Percentiles rank a stretch among this genome's conserved stretches.
phyloP scores from a whole-genome alignment of 1,140 invertebrate genomes.

The Scaptomyza pallida region DNA sequence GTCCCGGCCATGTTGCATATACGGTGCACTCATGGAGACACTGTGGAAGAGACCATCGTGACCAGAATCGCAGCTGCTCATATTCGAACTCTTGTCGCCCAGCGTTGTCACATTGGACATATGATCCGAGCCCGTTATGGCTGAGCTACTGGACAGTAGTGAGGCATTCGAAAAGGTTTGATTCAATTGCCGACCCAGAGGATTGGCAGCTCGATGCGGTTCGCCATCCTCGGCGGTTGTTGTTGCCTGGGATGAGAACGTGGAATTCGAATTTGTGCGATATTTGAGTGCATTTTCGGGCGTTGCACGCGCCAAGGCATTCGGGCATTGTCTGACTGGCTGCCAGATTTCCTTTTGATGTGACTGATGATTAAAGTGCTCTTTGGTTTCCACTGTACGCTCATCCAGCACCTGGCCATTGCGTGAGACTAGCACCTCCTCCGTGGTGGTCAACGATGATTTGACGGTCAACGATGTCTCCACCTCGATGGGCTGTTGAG shows the following conservation, averaged over 20 bases:
- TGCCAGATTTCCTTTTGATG: constrained; percentile 89
- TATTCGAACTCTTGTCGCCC: constrained; percentile 72
- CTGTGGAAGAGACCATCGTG: constrained; percentile 78
- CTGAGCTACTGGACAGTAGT: constrained; percentile 64
- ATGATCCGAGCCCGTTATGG: constrained; percentile 58
- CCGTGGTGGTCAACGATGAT: constrained; percentile 89
- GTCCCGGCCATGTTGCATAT: constrained; percentile 37
- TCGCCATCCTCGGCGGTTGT: constrained; percentile 55
- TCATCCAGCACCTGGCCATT: constrained; percentile 90
- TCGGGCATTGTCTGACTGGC: constrained; percentile 83
- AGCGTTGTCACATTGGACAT: constrained; percentile 53
- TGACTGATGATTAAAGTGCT: constrained; percentile 89
- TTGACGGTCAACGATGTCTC: constrained; percentile 90
- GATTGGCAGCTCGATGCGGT: constrained; percentile 12
- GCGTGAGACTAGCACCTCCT: constrained; percentile 89
- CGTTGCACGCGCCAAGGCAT: constrained; percentile 47
- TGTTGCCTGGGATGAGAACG: constrained; percentile 50
- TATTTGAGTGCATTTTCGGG: constrained; percentile 70
- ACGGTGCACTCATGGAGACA: constrained; percentile 66
- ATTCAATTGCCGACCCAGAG: constrained; percentile 62
- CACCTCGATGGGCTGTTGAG: constrained; percentile 89
- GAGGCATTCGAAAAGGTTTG: constrained; percentile 74
- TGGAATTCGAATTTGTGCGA: constrained; percentile 59
- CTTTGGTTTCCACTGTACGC: constrained; percentile 89
- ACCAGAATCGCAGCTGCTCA: constrained; percentile 75